Evolutionary conservation across 2,888 invertebrate species (phyloP).

Genomic region (Nomada goodeniana): DNA sequence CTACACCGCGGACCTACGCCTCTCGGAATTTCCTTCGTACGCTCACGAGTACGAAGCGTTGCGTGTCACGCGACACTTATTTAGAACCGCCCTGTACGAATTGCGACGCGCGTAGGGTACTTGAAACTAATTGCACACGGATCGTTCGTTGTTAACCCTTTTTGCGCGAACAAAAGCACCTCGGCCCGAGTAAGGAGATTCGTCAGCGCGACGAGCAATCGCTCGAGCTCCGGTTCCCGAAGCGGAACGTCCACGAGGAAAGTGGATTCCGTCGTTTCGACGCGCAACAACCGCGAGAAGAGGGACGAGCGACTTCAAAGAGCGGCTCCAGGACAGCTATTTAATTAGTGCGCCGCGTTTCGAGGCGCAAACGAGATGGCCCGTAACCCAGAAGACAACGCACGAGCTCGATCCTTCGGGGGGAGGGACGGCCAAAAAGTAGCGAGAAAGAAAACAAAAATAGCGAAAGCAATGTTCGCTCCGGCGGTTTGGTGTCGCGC

Average conservation of each 20-base stretch:
- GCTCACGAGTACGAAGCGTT: too few species aligned
- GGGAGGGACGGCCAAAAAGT: too few species aligned
- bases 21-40: too few species aligned
- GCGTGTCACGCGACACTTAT: too few species aligned
- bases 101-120: background rate
- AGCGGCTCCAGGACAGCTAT: background rate
- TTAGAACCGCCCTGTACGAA: too few species aligned
- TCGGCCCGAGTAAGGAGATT: slow-evolving; percentile 1
- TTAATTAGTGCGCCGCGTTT: background rate
- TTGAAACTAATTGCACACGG: background rate
- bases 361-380: background rate
- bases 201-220: background rate
- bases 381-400: background rate
- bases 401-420: background rate
- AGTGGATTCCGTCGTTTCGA: background rate
- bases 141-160: background rate
- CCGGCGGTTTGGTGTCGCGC: background rate
- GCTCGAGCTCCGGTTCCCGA: background rate
- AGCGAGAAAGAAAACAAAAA: background rate
- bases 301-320: background rate
- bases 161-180: background rate
- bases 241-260: background rate
- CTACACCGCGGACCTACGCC: too few species aligned
- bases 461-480: background rate
- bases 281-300: slow-evolving; percentile 9